Base-by-base conservation (phyloP, 1,140 invertebrate genomes). In the Nephila pilipes region DNA sequence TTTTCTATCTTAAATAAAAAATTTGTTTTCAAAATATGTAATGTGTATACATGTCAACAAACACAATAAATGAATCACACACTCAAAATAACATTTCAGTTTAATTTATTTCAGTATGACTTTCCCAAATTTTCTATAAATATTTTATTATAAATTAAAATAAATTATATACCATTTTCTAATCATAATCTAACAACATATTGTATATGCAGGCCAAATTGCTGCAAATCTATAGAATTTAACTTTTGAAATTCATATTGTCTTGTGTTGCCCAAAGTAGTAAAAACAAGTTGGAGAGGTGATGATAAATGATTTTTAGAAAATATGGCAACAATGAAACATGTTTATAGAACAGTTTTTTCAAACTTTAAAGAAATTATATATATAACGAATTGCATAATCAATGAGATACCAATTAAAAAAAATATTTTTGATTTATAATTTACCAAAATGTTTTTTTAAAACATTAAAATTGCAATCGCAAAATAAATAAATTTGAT, bases 111-210 rank as follows among this genome's bases (percentile, higher is more conserved):
- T 83, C 54, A 83, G 54, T 60, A 65, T 83, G 46, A 25, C 32
- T 87, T 60, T 54, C 29, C 54, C 16, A 87, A 60, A 36, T 87
- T 87, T 87, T 60, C 85, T 60, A 87, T 87, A 85, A 85, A 85
- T 85, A 87, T 60, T 81, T 60, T 60, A 87, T 83, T 87, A 87
- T 87, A 87, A 87, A 87, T 87, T 83, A 83, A 87, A 87, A 87
- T 87, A 87, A 87, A 87, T 87, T 87, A 87, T 60, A 87, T 36
- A 29, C 63, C 29, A 8, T 60, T 63, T 58, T 36, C 85, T 81
- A 81, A 81, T 25, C 80, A 81, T 25, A 55, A 54, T 54, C 38
- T 81, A 81, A 80, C 38, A 46, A 83, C 81, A 87, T 60, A 87
- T 60, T 2, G 22, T 36, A 87, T 57, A 87, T 25, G 57, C 85